Base-by-base conservation (phyloP, 2,888 invertebrate genomes). In the Myathropa florea region DNA sequence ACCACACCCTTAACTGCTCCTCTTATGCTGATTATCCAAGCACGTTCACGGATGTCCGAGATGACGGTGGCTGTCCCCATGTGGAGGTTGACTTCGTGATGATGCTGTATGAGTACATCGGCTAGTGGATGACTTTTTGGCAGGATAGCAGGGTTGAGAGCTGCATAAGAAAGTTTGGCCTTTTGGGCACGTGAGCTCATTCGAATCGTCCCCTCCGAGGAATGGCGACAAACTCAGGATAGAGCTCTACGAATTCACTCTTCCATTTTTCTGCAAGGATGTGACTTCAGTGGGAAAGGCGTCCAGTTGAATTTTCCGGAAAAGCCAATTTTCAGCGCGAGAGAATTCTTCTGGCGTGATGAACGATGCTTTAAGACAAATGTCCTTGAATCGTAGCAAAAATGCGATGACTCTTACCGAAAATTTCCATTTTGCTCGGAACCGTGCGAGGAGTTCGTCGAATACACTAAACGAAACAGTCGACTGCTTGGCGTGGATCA, bases 171-270 rank as follows among this genome's bases (percentile, higher is more conserved):
- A 36, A 14, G 4, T 4, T 3, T 12, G 1, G 23, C 2, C 14
- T 63, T 63, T 21, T 67, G 53, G 1, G 46, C 46, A 60, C 60
- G 33, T 21, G 39, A n/a, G 12, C 26, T 23, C 61, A 75, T 33
- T n/a, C 65, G 61, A 10, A 75, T 57, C 12, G 59, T 57, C 4
- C 26, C 65, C 4, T 64, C 65, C 30, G 4, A 55, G 36, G 61
- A 75, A 75, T 2, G 65, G 65, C 21, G 63, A 73, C 2, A 73
- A 36, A 39, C 39, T 39, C 3, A 33, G 21, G 2, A 65, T 36
- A 3, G 55, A 57, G 21, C 75, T 75, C 1, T 33, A 28, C 12
- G 12, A 39, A n/a, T n/a, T 12, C 0, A 33, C 10, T 3, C 21
- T 18, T 21, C 46, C 12, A 3, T 53, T 55, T 9, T 12, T 26